Base-by-base conservation (phyloP, 1,140 invertebrate species). In the Pogonus chalceus region DNA sequence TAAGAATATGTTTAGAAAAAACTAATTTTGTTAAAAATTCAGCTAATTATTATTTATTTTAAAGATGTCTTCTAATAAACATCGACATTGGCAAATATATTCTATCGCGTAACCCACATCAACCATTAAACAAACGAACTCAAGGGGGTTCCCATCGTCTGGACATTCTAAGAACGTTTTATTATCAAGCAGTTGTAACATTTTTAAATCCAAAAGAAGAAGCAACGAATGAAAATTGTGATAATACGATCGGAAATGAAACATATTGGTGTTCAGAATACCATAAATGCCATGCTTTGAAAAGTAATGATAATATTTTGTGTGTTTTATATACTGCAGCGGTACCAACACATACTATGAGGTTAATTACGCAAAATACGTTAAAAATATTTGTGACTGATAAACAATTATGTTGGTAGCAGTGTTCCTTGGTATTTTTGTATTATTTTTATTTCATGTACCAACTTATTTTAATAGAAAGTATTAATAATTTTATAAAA, bases 201-300 rank as follows among this genome's bases (percentile, higher is more conserved):
- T 71, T 72, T 60, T 61, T 70, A 26, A 49, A 63, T 23, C 2
- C 55, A 39, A 24, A 51, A 60, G 14, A 7, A 12, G 57, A 61
- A 20, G 39, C 60, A 49, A 43, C 50, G 10, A 49, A 52, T 37
- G 62, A 67, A 37, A 56, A 59, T 20, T 55, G 61, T 21, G 51
- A 62, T 20, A 65, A 67, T 51, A 62, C 68, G 51, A 63, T 68
- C 16, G 67, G 68, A 37, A 69, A 75, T 67, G 88, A 90, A 72
- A 83, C 84, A 2, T 90, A 89, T 67, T 84, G 87, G 79, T 83
- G 84, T 63, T 87, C 85, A 0, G 86, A 90, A 65, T 87, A 87
- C 66, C 84, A 91, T 65, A 92, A 92, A 71, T 88, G 87, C 63
- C 86, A 90, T 61, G 84, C 80, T 12, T 63, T 82, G 9, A 77